Evolutionary conservation across 2,113 vertebrate genomes (phyloP).

Genomic region (Chaetops frenatus): DNA sequence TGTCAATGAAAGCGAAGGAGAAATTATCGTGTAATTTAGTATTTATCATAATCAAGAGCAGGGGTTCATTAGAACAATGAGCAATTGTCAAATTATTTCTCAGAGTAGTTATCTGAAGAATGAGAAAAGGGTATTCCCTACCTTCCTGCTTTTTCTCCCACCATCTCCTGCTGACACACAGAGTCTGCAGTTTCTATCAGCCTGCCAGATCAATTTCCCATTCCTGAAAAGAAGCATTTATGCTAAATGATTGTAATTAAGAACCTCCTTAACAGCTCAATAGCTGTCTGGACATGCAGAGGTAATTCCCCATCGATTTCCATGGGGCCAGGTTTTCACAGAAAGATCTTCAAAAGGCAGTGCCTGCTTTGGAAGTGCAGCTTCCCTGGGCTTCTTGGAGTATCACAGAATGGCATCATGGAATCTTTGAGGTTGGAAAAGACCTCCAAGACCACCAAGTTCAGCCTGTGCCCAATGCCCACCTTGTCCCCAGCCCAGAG

Average conservation of each 20-base stretch:
- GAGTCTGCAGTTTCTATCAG: background rate
- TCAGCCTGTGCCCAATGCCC: rapidly evolving
- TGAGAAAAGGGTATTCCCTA: background rate
- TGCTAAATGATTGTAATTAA: conserved; percentile 18
- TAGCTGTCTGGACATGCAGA: background rate
- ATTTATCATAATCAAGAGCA: conserved; percentile 32
- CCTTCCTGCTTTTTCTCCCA: background rate
- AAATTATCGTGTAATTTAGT: background rate
- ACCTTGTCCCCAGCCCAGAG: background rate
- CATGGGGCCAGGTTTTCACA: background rate
- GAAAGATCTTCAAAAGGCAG: background rate
- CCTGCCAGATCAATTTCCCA: conserved; percentile 9
- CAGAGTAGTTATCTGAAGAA: conserved; percentile 4
- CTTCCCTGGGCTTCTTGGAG: background rate
- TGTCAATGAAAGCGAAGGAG: background rate
- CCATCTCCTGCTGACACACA: background rate
- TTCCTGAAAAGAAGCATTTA: conserved; percentile 12
- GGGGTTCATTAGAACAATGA: conserved; percentile 16
- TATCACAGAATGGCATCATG: background rate
- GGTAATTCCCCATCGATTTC: background rate
- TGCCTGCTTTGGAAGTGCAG: background rate
- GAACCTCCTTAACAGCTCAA: background rate
- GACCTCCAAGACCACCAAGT: rapidly evolving
- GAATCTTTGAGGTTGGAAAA: background rate
- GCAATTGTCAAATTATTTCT: conserved; percentile 7